Base-by-base conservation (phyloP, 30 jellyfish, hydroid and myxozoan genomes). In the Cassiopea andromeda region DNA sequence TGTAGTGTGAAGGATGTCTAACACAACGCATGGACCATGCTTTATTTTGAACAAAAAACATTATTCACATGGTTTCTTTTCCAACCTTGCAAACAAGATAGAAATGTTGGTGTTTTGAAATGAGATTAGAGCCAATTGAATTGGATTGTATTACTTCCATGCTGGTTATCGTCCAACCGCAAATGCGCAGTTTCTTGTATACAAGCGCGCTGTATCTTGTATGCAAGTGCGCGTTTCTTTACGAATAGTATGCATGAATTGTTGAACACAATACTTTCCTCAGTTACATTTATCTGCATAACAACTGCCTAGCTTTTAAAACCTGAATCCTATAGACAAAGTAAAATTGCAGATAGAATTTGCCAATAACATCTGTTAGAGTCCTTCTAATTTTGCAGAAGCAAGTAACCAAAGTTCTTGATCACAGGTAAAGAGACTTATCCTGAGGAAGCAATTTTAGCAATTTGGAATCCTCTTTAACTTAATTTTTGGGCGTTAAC, bases 111-210 rank as follows among this genome's bases (percentile, higher is more conserved):
- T 18, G 76, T 7, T 7, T 16, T 67, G 76, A 67, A 14, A 18
- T 67, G 76, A 67, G 45, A 44, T 67, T 70, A 54, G 79, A 70
- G 79, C 79, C 79, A 70, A 8, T 70, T 70, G 79, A 3, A 70
- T 12, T 14, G 79, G 54, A 70, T 27, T 27, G 38, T 27, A 27
- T 27, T 27, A 27, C 38, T 27, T 27, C 38, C 38, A 27, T 27
- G 38, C 74, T 15, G 74, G 74, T 77, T 77, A 77, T 75, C 49
- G 48, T 69, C n/a, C 7, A 15, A 77, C 86, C 86, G 17, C 74
- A 27, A 19, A 77, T 17, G 48, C 86, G 27, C 74, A 14, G 46
- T 43, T 77, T 77, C 38, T 27, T 27, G 38, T 27, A 27, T 27
- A 27, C 38, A 27, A 27, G 38, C 38, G 38, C 38, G 38, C 38